Base-by-base conservation (phyloP, 92 coral and sea anemone species). In the Phenganax stokvisi region DNA sequence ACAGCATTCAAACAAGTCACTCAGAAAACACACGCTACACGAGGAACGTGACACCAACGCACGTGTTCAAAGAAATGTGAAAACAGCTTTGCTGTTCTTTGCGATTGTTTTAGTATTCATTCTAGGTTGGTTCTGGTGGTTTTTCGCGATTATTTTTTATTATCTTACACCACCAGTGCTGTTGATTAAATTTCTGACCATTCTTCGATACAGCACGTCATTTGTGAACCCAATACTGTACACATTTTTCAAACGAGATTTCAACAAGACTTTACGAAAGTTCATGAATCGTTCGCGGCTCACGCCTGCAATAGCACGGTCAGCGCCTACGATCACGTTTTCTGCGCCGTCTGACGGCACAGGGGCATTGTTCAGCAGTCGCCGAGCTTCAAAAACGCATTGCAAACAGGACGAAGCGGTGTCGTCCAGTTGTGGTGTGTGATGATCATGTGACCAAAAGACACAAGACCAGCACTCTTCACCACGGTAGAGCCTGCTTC, bases 41-140 rank as follows among this genome's bases (percentile, higher is more conserved):
- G 16, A 29, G 16, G 71, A 30, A 55, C 37, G 29, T n/a, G 79
- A 8, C 15, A n/a, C 12, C 73, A 2, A 2, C 47, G 15, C 73
- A 56, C 56, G 70, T 70, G 17, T 76, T 31, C 56, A 67, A 13
- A 20, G 54, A n/a, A 60, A 30, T 13, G 60, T 76, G 12, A 76
- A 76, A 60, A 27, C 81, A n/a, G 81, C 81, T 10, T 10, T 79
- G 27, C 28, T 79, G 54, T 63, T 65, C 44, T 63, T 79, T 29
- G 56, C 58, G 25, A 67, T 79, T 52, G 73, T 79, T 13, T 13
- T 54, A 30, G 62, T 65, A 6, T 65, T 79, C 62, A 65, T 79
- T 61, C 30, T 79, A 9, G 30, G 74, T 9, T 79, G 83, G 83
- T 63, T 63, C 31, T 79, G 83, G 83, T 65, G 83, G 83, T 79